These are phyloP conservation scores for Schizotus pectinicornis DNA, from an alignment of 2,888 invertebrate genomes.

Conservation along the genomic window DNA sequence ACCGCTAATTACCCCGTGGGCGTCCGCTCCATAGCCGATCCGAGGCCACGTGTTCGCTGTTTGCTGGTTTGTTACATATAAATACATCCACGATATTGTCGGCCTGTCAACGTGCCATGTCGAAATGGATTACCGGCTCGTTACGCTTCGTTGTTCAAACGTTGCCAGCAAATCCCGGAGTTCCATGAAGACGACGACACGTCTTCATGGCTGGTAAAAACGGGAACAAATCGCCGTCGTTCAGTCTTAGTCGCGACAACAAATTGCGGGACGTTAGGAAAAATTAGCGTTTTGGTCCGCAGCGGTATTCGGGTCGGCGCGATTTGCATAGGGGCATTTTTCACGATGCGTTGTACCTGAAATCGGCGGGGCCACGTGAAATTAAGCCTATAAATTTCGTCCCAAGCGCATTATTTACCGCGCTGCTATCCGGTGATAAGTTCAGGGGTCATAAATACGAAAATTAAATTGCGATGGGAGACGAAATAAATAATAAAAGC, in stretches of 20 bases:
- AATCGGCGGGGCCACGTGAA: conserved; percentile 18
- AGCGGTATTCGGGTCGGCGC: conserved; percentile 8
- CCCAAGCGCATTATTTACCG: conserved; percentile 21
- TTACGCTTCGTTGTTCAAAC: conserved; percentile 32
- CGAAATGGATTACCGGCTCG: conserved; percentile 37
- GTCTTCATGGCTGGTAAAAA: not conserved
- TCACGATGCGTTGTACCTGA: conserved; percentile 8
- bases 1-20: conserved; percentile 29
- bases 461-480: conserved; percentile 22
- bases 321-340: conserved; percentile 14
- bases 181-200: not conserved
- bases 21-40: conserved; percentile 8
- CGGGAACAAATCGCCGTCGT: no score
- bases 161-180: not conserved
- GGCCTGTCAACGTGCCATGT: conserved; percentile 38
- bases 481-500: conserved; percentile 26
- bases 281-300: not conserved
- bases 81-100: conserved; percentile 38
- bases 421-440: conserved; percentile 17
- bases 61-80: conserved; percentile 28
- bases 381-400: conserved; percentile 25
- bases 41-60: conserved; percentile 23
- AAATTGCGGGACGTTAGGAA: no score
- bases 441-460: conserved; percentile 25
- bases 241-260: no score